Base-by-base conservation (phyloP, 2,113 vertebrate species). In the Erinaceus europaeus region DNA sequence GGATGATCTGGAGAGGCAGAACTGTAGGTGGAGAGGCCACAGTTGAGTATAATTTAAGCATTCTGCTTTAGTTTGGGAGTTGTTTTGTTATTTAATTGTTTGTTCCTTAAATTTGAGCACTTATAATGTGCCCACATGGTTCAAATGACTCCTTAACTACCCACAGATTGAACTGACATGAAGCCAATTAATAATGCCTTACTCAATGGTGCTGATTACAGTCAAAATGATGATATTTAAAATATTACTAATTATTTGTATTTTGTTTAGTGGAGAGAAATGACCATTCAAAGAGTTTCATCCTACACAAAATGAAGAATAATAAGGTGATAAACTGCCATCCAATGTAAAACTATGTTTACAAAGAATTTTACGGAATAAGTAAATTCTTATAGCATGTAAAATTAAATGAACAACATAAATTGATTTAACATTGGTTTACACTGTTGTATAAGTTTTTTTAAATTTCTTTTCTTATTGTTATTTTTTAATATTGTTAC, bases 221-320 rank as follows among this genome's bases (percentile, higher is more conserved):
- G 82, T 89, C 65, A 89, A 86, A 90, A 48, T 27, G 65, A 9
- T 90, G 84, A 77, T 73, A 89, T 89, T 94, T 93, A 80, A 82
- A 62, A 61, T 82, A 91, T 90, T 94, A 74, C 57, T 94, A 69
- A 84, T 90, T 93, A 68, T 81, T 93, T 90, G 50, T 84, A 59
- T 80, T 86, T 84, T 83, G 50, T 53, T 81, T 65, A 81, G 38
- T 86, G 53, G 27, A 80, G 61, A 90, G 32, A 74, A 72, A n/a
- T 50, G 50, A 59, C 69, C 38, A 53, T 85, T 89, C 65, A 84
- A 61, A 75, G 44, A 72, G 13, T 86, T 93, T 80, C 77, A 75
- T 82, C 90, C 25, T 78, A 44, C 21, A 59, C 27, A 77, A 81
- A 87, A 80, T 52, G 25, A 89, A 72, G 64, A 80, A 71, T 61